Percentiles rank a stretch among this genome's conserved stretches.
phyloP scores from a whole-genome alignment of 2,888 invertebrate genomes.

The Hyposoter didymator region DNA sequence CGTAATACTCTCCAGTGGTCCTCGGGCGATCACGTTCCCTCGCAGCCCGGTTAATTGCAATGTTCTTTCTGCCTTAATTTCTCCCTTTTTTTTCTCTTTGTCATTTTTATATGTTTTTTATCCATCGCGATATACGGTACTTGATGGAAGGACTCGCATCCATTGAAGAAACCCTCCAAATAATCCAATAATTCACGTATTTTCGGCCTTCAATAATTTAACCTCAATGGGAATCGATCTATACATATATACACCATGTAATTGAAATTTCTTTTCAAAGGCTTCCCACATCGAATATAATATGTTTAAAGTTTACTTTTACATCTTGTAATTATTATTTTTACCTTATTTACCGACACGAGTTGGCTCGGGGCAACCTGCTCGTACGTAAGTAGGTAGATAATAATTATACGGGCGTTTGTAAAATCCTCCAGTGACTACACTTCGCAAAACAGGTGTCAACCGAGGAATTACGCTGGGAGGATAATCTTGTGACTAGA shows the following conservation, averaged over 20 bases:
- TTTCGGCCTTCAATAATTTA: slow-evolving; percentile 38
- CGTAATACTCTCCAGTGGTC: slow-evolving; percentile 65
- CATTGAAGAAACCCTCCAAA: slow-evolving; percentile 50
- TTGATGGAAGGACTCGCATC: slow-evolving; percentile 44
- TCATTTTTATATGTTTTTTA: slow-evolving; percentile 16
- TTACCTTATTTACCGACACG: slow-evolving; percentile 39
- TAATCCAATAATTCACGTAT: slow-evolving; percentile 63
- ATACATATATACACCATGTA: slow-evolving; percentile 8
- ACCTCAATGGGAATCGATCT: slow-evolving; percentile 25
- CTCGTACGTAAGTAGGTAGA: slow-evolving; percentile 2
- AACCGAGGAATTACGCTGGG: neutral
- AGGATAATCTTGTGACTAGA: neutral
- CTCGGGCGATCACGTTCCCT: slow-evolving; percentile 67
- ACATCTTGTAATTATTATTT: slow-evolving; percentile 33
- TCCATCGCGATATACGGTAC: slow-evolving; percentile 41
- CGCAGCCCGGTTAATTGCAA: slow-evolving; percentile 79
- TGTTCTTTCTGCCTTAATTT: slow-evolving; percentile 71
- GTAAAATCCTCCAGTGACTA: slow-evolving; percentile 18
- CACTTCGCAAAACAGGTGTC: neutral
- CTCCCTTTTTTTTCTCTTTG: slow-evolving; percentile 37
- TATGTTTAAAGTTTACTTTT: neutral
- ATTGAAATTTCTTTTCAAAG: slow-evolving; percentile 34
- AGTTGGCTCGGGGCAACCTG: slow-evolving; percentile 22
- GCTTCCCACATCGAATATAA: slow-evolving; percentile 38
- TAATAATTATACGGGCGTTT: slow-evolving; percentile 47